These are phyloP conservation scores for Diadumene lineata DNA, from an alignment of 92 coral and sea anemone genomes.

Conservation along the genomic window DNA sequence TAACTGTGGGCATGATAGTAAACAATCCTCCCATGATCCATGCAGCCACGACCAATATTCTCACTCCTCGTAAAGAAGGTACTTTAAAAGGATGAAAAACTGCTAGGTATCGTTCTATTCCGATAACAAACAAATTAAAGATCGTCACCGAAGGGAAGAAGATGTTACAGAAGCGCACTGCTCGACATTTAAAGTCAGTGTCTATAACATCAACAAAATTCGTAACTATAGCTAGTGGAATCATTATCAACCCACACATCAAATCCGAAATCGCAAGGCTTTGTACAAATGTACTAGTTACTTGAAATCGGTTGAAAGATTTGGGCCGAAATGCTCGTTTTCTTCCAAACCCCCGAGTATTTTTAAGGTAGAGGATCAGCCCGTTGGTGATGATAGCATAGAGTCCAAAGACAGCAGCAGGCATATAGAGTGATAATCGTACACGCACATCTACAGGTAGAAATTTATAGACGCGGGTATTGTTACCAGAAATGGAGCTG, in stretches of 20 bases:
- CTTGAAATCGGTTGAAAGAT: background rate
- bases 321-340: background rate
- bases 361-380: background rate
- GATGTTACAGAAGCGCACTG: background rate
- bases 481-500: no score
- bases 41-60: background rate
- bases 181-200: constrained; percentile 12
- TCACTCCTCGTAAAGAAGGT: constrained; percentile 3
- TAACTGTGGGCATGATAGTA: background rate
- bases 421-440: background rate
- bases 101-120: constrained; percentile 25
- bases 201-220: constrained; percentile 8
- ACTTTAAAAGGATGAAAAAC: constrained; percentile 10
- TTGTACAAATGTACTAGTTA: background rate
- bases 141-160: constrained; percentile 19
- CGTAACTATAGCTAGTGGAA: background rate
- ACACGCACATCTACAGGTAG: background rate
- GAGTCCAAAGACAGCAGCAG: background rate
- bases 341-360: background rate
- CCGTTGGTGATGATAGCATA: background rate
- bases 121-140: constrained; percentile 11
- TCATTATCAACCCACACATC: background rate
- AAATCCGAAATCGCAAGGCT: background rate
- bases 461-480: background rate
- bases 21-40: constrained; percentile 6